Conservation (phyloP, 2,113 vertebrate genomes). For the Peromyscus leucopus region DNA sequence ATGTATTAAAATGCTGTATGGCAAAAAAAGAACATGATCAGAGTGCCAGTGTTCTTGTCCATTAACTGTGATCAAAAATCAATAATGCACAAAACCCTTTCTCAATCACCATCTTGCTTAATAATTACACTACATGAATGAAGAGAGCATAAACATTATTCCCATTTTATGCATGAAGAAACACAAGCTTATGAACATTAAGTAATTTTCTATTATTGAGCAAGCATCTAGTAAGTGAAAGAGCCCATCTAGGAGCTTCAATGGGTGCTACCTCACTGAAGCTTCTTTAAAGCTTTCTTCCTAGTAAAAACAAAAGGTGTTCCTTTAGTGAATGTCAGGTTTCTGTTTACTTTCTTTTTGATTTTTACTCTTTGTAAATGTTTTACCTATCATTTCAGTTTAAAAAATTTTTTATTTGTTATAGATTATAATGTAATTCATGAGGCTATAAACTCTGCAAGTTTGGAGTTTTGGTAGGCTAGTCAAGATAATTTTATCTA, state of each 20-base stretch:
- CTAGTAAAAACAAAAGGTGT: neutral
- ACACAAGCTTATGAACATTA: neutral
- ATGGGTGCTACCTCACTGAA: too few species aligned
- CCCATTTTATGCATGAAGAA: neutral
- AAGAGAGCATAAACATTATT: neutral
- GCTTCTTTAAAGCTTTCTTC: neutral
- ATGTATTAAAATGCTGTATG: neutral
- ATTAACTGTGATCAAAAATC: neutral
- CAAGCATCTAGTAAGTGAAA: neutral
- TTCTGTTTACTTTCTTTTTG: neutral
- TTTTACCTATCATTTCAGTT: neutral
- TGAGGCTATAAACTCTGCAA: neutral
- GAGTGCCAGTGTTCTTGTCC: too few species aligned
- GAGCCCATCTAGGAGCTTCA: neutral
- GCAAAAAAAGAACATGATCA: neutral
- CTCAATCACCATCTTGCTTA: neutral
- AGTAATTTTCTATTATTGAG: neutral
- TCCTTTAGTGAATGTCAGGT: neutral
- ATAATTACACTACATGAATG: neutral
- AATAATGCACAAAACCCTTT: neutral
- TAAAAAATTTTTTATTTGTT: slow-evolving; percentile 7
- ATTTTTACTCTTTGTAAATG: neutral
- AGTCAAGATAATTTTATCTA: slow-evolving; percentile 35
- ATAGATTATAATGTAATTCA: neutral
- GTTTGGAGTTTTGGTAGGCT: neutral